Base-by-base conservation (phyloP, 2,888 invertebrate genomes). In the Tanytarsus gracilentus region DNA sequence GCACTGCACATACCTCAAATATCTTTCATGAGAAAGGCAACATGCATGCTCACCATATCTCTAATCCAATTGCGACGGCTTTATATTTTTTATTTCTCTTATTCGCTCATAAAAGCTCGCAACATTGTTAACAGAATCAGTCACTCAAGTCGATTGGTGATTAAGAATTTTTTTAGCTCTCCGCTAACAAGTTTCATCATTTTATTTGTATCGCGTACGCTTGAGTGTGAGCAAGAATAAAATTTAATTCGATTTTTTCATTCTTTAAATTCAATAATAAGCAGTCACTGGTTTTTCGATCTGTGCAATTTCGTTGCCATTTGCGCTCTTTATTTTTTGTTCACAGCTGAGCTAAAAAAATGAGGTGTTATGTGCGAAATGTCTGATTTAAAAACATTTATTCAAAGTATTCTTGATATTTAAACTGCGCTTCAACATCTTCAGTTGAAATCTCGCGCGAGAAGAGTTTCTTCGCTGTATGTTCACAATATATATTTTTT, bases 201-300 rank as follows among this genome's bases (percentile, higher is more conserved):
- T 33, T 33, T 33, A 14, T 33, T 33, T 33, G 33, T 33, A 7
- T 29, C n/a, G n/a, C n/a, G n/a, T n/a, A n/a, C n/a, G n/a, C n/a
- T n/a, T n/a, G n/a, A n/a, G n/a, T n/a, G n/a, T 36, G 36, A 36
- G 16, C 36, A 36, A 36, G 36, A 14, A 53, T 33, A 52, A 52
- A 33, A 33, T 52, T 52, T 53, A 53, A 53, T 53, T 53, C 53
- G 36, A 53, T 33, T 53, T 53, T 53, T 33, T 53, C n/a, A 50
- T 53, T 23, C 36, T 53, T 53, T 53, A 53, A 53, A 53, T 53
- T 53, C 36, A 53, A 53, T 53, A 53, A 53, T 36, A 53, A 53
- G 36, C 53, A 53, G 49, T 49, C 49, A 49, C 49, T 25, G 3
- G 27, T 21, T 25, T 50, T 26, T 21, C 48, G 7, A 16, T 11